Evolutionary conservation across 2,888 invertebrate genomes (phyloP).

Genomic region (Andrena trimmerana): DNA sequence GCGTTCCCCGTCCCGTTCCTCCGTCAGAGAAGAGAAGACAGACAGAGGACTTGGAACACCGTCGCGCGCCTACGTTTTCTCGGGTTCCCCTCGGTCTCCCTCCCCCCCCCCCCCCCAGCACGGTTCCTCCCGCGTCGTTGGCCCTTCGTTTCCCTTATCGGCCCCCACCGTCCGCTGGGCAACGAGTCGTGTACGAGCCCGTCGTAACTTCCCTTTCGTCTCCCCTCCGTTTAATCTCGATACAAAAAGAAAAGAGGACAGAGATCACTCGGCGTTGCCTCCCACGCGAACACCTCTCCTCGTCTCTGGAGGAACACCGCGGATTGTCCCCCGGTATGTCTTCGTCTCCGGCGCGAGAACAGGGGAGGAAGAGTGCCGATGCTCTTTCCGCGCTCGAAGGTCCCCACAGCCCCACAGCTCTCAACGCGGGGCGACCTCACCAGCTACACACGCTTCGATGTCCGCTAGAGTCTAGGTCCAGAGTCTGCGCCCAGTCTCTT

Average conservation of each 20-base stretch:
- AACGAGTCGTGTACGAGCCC: neutral
- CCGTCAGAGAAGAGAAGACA: conserved; percentile 31
- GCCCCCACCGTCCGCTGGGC: neutral
- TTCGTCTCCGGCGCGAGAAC: conserved; percentile 16
- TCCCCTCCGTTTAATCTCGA: neutral
- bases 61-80: conserved; percentile 28
- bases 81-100: neutral
- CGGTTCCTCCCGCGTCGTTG: neutral
- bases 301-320: neutral
- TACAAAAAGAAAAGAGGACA: conserved; percentile 35
- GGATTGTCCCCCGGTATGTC: conserved; percentile 2
- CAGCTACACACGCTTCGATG: conserved; percentile 47
- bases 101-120: neutral
- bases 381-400: neutral
- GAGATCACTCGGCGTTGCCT: conserved; percentile 36
- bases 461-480: conserved; percentile 49
- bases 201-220: neutral
- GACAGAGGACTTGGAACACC: conserved; percentile 27
- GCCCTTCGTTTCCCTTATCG: neutral
- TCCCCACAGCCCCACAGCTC: neutral
- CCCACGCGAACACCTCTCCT: conserved; percentile 39
- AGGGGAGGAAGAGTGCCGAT: conserved; percentile 22
- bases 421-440: conserved; percentile 21
- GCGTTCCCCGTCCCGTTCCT: conserved; percentile 29
- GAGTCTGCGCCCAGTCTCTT: conserved; percentile 65